These are phyloP conservation scores for Microplitis manilae DNA, from an alignment of 2,888 invertebrate species.

Conservation along the genomic window DNA sequence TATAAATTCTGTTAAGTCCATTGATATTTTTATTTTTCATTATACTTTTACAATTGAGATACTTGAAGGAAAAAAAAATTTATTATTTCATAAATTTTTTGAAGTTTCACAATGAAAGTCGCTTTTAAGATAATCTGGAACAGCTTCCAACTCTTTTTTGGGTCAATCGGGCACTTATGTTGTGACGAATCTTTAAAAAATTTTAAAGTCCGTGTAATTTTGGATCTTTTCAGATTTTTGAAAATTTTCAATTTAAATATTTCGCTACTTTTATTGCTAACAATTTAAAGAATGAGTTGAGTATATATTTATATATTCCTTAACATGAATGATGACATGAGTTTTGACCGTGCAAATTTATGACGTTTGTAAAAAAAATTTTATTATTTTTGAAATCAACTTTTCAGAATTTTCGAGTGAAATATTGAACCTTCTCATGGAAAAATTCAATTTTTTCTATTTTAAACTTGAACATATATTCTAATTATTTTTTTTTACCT, in stretches of 20 bases:
- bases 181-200: neutral
- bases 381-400: no score
- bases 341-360: no score
- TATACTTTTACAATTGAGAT: neutral
- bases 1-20: neutral
- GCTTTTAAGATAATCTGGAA: neutral
- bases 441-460: no score
- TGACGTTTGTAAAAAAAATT: no score
- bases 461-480: no score
- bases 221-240: neutral
- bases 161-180: neutral
- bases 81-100: neutral
- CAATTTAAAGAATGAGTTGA: no score
- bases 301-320: no score
- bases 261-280: neutral
- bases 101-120: neutral
- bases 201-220: neutral
- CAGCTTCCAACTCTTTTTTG: neutral
- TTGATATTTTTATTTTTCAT: neutral
- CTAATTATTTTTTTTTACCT: no score
- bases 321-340: no score
- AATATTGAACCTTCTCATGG: no score
- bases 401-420: no score
- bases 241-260: neutral
- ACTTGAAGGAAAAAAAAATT: neutral